phyloP scores from a whole-genome alignment of 2,113 vertebrate species.

The Lophius piscatorius region DNA sequence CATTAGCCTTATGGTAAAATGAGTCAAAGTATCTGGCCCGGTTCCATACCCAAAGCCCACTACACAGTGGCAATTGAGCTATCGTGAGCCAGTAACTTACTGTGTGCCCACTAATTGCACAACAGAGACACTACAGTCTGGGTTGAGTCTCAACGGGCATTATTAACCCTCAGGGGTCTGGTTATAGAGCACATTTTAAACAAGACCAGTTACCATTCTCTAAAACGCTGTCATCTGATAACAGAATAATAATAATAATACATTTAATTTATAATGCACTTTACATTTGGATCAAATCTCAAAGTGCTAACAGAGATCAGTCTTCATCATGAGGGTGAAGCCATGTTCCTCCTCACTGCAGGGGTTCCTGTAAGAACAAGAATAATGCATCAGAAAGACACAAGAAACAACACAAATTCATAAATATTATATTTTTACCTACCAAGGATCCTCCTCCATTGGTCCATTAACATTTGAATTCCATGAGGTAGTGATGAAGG shows the following conservation, averaged over 20 bases:
- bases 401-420: not conserved
- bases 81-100: conserved; percentile 66
- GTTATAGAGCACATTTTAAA: not conserved
- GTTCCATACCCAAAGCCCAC: conserved; percentile 72
- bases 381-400: not conserved
- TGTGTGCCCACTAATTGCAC: conserved; percentile 66
- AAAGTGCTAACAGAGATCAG: not conserved
- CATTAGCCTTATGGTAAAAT: too few relatives aligned
- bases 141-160: conserved; percentile 70
- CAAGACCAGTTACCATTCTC: conserved; percentile 17
- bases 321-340: not conserved
- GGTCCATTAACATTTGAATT: not conserved
- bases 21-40: conserved; percentile 57
- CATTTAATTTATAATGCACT: too few relatives aligned
- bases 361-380: conserved; percentile 10
- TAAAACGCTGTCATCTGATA: not conserved
- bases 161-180: not conserved
- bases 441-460: not conserved
- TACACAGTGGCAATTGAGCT: conserved; percentile 39
- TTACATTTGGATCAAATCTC: too few relatives aligned
- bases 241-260: too few relatives aligned
- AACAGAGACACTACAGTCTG: conserved; percentile 62
- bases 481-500: not conserved
- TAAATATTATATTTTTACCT: not conserved
- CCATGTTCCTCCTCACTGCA: not conserved